Evolutionary conservation across 1,140 invertebrate genomes (phyloP).

Genomic region (Mactra quadrangularis): DNA sequence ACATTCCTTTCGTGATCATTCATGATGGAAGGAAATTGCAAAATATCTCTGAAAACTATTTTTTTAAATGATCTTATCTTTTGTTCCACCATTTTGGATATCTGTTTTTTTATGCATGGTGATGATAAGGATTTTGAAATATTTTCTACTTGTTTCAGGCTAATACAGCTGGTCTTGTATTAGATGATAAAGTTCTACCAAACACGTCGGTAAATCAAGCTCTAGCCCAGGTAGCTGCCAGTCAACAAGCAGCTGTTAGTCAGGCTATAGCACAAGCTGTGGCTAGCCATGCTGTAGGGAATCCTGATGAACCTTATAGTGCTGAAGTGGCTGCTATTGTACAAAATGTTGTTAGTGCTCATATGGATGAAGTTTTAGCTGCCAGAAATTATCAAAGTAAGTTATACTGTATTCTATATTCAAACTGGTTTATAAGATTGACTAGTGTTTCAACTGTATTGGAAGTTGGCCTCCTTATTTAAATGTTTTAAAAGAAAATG

Average conservation of each 20-base stretch:
- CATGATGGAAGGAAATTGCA: too few relatives aligned
- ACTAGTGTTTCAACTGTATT: too few relatives aligned
- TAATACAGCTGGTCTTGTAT: constrained; percentile 11
- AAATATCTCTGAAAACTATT: too few relatives aligned
- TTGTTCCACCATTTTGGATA: too few relatives aligned
- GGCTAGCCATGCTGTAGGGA: constrained; percentile 46
- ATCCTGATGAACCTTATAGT: constrained; percentile 52
- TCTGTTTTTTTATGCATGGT: too few relatives aligned
- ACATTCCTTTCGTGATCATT: too few relatives aligned
- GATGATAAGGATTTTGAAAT: too few relatives aligned
- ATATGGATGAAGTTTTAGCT: constrained; percentile 57
- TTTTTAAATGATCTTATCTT: too few relatives aligned
- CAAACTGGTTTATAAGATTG: too few relatives aligned
- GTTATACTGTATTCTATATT: background rate
- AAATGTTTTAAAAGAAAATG: background rate
- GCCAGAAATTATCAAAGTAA: constrained; percentile 55
- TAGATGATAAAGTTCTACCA: constrained; percentile 35
- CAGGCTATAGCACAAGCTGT: constrained; percentile 60
- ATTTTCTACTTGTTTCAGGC: constrained; percentile 10
- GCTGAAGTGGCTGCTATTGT: constrained; percentile 58
- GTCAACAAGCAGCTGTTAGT: constrained; percentile 43
- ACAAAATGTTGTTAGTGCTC: constrained; percentile 49
- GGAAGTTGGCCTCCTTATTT: too few relatives aligned
- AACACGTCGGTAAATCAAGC: constrained; percentile 29
- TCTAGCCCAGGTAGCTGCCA: constrained; percentile 32